These are phyloP conservation scores for Ptychadena robeensis DNA, from an alignment of 2,797 vertebrate genomes.

Conservation along the genomic window DNA sequence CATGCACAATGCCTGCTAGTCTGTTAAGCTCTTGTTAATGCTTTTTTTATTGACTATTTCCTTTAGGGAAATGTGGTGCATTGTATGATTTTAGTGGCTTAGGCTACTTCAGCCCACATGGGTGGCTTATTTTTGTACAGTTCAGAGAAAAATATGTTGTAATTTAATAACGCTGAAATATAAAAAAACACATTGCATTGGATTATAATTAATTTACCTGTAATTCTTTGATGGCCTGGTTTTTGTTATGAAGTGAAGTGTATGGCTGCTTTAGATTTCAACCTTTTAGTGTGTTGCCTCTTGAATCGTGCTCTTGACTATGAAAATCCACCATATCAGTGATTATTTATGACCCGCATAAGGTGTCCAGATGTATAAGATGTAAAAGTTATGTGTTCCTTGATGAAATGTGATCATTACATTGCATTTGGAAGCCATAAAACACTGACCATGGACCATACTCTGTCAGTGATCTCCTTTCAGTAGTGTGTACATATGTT, in stretches of 20 bases:
- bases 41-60: too few relatives aligned
- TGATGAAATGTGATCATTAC: conserved; percentile 25
- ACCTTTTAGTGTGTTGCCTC: not conserved
- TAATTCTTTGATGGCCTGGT: not conserved
- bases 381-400: conserved; percentile 4
- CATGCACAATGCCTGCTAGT: not conserved
- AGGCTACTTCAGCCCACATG: not conserved
- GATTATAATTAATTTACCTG: not conserved
- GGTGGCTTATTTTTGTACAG: not conserved
- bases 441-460: conserved; percentile 8
- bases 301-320: not conserved
- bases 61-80: not conserved
- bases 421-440: conserved; percentile 33
- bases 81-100: not conserved
- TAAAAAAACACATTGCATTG: not conserved
- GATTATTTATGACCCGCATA: conserved; percentile 29
- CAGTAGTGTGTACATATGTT: conserved; percentile 3
- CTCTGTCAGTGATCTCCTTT: conserved; percentile 5
- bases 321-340: not conserved
- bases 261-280: not conserved
- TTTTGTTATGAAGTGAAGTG: not conserved
- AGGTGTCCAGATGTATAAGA: conserved; percentile 24
- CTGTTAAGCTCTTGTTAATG: not conserved
- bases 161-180: too few relatives aligned
- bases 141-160: not conserved